Evolutionary conservation across 2,888 invertebrate genomes (phyloP).

Genomic region (Campoplex capitator): DNA sequence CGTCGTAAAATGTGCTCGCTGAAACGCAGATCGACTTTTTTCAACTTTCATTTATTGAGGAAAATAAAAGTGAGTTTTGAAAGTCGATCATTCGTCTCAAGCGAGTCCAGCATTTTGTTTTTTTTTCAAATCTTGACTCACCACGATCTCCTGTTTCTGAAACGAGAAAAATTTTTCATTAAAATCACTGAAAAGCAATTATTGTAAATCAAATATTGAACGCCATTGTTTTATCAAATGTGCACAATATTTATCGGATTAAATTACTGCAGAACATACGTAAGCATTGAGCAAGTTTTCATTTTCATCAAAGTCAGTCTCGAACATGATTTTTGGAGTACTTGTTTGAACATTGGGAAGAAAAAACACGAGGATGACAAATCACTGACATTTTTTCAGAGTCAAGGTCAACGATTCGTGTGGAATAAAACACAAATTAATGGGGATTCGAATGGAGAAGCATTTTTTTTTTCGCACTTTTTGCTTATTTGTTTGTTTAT

Average conservation of each 20-base stretch:
- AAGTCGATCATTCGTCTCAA: conserved; percentile 46
- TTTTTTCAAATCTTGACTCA: conserved; percentile 71
- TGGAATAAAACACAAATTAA: neutral
- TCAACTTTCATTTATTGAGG: neutral
- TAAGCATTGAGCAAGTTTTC: conserved; percentile 45
- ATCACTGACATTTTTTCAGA: neutral
- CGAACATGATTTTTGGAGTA: neutral
- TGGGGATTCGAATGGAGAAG: neutral
- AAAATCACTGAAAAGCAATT: neutral
- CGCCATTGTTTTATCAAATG: neutral
- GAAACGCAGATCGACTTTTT: conserved; percentile 22
- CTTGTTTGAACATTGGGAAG: neutral
- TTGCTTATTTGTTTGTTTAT: neutral
- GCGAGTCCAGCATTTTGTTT: conserved; percentile 36
- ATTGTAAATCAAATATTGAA: neutral
- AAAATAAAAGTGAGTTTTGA: neutral
- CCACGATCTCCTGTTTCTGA: conserved; percentile 79
- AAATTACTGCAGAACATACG: conserved; percentile 24
- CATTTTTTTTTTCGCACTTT: conserved; percentile 9
- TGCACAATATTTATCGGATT: neutral
- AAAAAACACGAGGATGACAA: neutral
- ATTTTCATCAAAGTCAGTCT: neutral
- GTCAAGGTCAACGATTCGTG: neutral
- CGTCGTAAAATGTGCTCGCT: conserved; percentile 45
- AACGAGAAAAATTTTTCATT: conserved; percentile 70